Base-by-base conservation (phyloP, 1,140 invertebrate genomes). In the Bradynema listronoti region DNA sequence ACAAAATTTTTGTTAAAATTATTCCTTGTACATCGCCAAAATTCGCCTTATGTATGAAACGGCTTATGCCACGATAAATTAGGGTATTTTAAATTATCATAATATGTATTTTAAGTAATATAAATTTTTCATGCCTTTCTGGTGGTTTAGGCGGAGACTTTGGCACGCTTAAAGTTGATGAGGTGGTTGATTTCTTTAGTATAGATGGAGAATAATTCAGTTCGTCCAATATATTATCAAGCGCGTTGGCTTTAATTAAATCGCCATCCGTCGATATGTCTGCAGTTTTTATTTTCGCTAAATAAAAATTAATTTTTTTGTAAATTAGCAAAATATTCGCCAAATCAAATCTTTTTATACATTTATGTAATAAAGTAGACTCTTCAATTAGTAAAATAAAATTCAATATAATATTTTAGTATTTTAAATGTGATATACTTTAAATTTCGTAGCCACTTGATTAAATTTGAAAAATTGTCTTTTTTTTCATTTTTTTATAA, bases 151-250 rank as follows among this genome's bases (percentile, higher is more conserved):
- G 47, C 4, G 29, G 9, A 2, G 47, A 19, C 16, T 9, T 24
- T n/a, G 16, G 16, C 3, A 29, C 27, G n/a, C 9, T 50, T 29
- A n/a, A 32, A 50, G 27, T 3, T 19, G 47, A 30, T 24, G 4
- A 29, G 16, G n/a, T 50, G 47, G 9, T 19, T 52, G 25, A 30
- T n/a, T 61, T 59, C 25, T 63, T n/a, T n/a, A 22, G 22, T 25
- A 29, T 57, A 41, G 47, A 30, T 45, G 51, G n/a, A n/a, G n/a
- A n/a, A n/a, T n/a, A 53, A 4, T 46, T 61, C 25, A 62, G 16
- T 65, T 62, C 61, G 46, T 62, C 61, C 14, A 65, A 36, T 24
- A 62, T 61, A 5, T 57, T 32, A 34, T 61, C 59, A n/a, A 61
- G 33, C 25, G 46, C 34, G 36, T 61, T 57, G 33, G 27, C 16